Base-by-base conservation (phyloP, 2,797 vertebrate species). In the Caiman crocodilus region DNA sequence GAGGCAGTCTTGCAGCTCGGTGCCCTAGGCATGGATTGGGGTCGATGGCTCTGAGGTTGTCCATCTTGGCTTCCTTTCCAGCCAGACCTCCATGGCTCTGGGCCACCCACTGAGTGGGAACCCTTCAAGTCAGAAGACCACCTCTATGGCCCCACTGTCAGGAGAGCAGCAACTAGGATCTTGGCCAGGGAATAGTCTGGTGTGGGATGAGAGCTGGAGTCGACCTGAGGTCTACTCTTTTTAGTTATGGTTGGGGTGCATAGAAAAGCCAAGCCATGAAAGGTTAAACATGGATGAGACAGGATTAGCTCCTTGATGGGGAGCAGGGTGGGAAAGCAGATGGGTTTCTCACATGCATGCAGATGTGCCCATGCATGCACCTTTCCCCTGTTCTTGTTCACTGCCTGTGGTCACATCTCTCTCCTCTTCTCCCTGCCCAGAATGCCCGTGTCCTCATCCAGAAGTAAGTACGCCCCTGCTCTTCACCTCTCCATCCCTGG, bases 361-460 rank as follows among this genome's bases (percentile, higher is more conserved):
- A 21, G 4, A 67, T 32, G 65, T 20, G 17, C 20, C 7, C 21
- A 42, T 14, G 17, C 69, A 50, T 8, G 11, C 9, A 10, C 25
- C 50, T 18, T 28, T 16, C 6, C 30, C 26, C 23, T 23, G 57
- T 56, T 32, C 67, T 76, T 4, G 67, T 26, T 59, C 32, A 2
- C 35, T 59, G 32, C 11, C 30, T 55, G 32, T 76, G 30, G 73
- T 30, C 64, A 32, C 17, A 15, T 59, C 14, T 50, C 67, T 89
- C 73, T 69, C 73, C 94, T 61, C 4, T 56, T 12, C 14, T 25
- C 69, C 14, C 23, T 50, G 5, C 23, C 63, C 90, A 98, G 98
- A 97, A 79, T 73, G 98, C 98, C 78, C 97, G 95, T 95, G 96
- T 96, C 35, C 92, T 98, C 56, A 97, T 98, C 73, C 92, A 96